A percentile compares a stretch with the other conserved stretches of the same genome.
Conservation (phyloP, 2,113 vertebrate genomes). For the Rhodinocichla rosea region DNA sequence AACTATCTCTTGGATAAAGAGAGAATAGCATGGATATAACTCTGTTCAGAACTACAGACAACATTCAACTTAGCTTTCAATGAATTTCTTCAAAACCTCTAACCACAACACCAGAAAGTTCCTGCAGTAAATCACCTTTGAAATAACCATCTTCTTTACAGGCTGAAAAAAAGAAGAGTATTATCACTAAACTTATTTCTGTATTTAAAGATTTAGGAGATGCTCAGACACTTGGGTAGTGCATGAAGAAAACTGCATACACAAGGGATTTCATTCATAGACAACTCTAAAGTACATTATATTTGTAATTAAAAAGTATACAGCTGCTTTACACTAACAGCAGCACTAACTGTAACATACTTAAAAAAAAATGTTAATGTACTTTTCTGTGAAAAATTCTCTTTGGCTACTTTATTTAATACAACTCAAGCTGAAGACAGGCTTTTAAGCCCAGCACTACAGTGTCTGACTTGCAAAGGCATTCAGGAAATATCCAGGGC, state of each 20-base stretch:
- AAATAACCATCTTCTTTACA: not conserved
- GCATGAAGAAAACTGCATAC: not conserved
- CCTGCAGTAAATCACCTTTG: not conserved
- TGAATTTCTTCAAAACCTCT: not conserved
- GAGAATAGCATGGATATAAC: not conserved
- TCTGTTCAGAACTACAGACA: not conserved
- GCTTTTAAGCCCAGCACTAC: not conserved
- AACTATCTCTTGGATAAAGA: not conserved
- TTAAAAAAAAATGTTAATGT: not conserved
- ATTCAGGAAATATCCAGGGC: conserved; percentile 33
- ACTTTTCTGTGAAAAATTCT: not conserved
- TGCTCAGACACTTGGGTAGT: not conserved
- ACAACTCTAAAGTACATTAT: not conserved
- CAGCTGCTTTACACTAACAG: not conserved
- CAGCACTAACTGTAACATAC: not conserved
- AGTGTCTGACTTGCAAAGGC: conserved; percentile 4
- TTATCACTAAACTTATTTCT: not conserved
- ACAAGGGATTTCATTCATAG: not conserved
- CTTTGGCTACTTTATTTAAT: not conserved
- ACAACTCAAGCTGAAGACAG: not conserved
- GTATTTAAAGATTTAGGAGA: not conserved
- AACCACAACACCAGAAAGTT: not conserved
- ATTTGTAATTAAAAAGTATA: not conserved
- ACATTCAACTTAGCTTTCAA: not conserved
- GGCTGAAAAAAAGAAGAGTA: not conserved